A percentile compares a stretch with the other conserved stretches of the same genome.
phyloP scores from a whole-genome alignment of 2,113 vertebrate species.

The Balaeniceps rex region DNA sequence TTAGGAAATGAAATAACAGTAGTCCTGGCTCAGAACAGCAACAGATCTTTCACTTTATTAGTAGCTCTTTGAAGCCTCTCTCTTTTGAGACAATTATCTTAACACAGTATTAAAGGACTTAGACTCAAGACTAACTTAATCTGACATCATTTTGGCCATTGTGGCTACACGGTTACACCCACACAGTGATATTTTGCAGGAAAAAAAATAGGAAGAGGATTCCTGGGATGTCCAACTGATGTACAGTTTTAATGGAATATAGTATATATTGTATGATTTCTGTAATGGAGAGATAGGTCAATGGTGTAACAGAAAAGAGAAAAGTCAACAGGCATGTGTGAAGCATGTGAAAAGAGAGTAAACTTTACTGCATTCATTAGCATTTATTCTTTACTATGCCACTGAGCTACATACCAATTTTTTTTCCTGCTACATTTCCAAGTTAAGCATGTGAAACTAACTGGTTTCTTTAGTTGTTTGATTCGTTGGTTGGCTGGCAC shows the following conservation, averaged over 20 bases:
- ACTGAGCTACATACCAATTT: neutral
- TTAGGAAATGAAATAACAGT: neutral
- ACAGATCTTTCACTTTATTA: neutral
- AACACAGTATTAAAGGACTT: neutral
- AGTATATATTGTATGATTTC: fast-evolving
- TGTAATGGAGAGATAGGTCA: neutral
- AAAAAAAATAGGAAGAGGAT: neutral
- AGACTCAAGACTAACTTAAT: neutral
- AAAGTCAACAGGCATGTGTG: neutral
- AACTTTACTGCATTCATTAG: neutral
- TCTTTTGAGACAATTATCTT: neutral
- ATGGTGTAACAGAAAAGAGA: neutral
- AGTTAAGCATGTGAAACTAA: neutral
- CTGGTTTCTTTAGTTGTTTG: neutral
- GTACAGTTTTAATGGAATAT: neutral
- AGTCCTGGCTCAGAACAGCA: neutral
- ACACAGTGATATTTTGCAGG: neutral
- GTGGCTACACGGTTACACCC: neutral
- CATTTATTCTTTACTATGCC: neutral
- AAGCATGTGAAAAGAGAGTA: neutral
- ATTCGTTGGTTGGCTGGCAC: neutral
- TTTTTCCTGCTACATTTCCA: neutral
- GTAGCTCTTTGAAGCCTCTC: neutral
- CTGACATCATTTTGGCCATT: neutral
- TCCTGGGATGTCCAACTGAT: neutral